Evolutionary conservation across 2,888 invertebrate genomes (phyloP).

Genomic region (Dryobota labecula): DNA sequence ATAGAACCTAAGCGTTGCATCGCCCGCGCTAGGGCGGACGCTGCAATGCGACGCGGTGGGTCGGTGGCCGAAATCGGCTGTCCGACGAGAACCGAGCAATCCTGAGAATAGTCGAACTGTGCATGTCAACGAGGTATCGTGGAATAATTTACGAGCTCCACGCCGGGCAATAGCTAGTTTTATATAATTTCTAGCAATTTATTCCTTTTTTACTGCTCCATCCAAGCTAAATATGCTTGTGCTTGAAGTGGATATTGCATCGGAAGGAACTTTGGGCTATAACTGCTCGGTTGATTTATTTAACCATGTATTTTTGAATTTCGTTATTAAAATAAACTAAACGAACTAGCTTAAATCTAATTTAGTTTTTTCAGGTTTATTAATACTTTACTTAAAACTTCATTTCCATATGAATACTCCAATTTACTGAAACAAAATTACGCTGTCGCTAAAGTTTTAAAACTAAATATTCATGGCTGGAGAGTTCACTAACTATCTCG

Average conservation of each 20-base stretch:
- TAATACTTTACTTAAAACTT: constrained; percentile 10
- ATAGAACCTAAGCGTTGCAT: no score
- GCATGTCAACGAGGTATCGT: no score
- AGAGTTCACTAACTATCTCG: constrained; percentile 20
- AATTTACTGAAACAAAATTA: constrained; percentile 24
- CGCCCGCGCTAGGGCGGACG: no score
- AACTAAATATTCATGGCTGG: constrained; percentile 31
- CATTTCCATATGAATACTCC: constrained; percentile 13
- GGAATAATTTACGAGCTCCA: no score
- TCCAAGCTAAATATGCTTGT: no score
- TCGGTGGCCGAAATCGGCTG: no score
- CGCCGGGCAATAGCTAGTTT: no score
- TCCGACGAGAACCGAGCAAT: no score
- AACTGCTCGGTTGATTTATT: background rate
- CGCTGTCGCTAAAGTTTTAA: constrained; percentile 20
- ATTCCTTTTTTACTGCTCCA: background rate
- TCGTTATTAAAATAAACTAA: background rate
- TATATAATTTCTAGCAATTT: background rate
- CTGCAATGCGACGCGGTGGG: no score
- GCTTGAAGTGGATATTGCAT: background rate
- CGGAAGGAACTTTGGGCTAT: background rate
- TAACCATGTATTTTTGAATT: background rate
- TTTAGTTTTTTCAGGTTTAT: background rate
- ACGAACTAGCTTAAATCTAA: background rate
- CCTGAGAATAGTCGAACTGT: no score